Evolutionary conservation across 2,888 invertebrate species (phyloP).

Genomic region (Melanotus villosus): DNA sequence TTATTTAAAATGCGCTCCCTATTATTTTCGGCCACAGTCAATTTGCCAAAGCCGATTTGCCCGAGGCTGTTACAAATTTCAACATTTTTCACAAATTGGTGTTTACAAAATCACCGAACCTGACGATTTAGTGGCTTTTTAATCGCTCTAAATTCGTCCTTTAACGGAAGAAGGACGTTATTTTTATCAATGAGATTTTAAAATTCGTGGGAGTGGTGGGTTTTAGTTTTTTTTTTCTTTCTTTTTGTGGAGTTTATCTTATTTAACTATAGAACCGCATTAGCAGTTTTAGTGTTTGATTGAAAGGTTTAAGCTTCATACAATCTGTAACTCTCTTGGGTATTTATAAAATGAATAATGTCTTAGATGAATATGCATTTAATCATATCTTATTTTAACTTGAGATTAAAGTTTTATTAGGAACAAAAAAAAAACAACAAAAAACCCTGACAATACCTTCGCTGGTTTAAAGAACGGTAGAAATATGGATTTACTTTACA

Average conservation of each 20-base stretch:
- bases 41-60: slow-evolving; percentile 30
- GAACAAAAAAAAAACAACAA: too few relatives aligned
- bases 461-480: too few relatives aligned
- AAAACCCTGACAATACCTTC: too few relatives aligned
- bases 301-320: too few relatives aligned
- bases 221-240: background rate
- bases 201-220: slow-evolving; percentile 10
- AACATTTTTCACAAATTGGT: slow-evolving; percentile 27
- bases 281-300: too few relatives aligned
- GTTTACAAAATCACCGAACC: slow-evolving; percentile 22
- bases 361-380: too few relatives aligned
- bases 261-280: background rate
- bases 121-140: slow-evolving; percentile 20
- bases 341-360: too few relatives aligned
- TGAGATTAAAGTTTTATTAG: too few relatives aligned
- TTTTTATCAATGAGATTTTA: slow-evolving; percentile 15
- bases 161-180: background rate
- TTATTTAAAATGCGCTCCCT: slow-evolving; percentile 29
- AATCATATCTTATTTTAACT: too few relatives aligned
- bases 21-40: slow-evolving; percentile 35
- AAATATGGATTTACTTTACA: too few relatives aligned
- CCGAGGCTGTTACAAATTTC: slow-evolving; percentile 13
- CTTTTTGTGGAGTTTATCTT: too few relatives aligned
- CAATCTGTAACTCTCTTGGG: too few relatives aligned
- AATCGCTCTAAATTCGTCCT: slow-evolving; percentile 3